These are phyloP conservation scores for Sebastolobus altivelis DNA, from an alignment of 2,797 vertebrate species.

Conservation along the genomic window DNA sequence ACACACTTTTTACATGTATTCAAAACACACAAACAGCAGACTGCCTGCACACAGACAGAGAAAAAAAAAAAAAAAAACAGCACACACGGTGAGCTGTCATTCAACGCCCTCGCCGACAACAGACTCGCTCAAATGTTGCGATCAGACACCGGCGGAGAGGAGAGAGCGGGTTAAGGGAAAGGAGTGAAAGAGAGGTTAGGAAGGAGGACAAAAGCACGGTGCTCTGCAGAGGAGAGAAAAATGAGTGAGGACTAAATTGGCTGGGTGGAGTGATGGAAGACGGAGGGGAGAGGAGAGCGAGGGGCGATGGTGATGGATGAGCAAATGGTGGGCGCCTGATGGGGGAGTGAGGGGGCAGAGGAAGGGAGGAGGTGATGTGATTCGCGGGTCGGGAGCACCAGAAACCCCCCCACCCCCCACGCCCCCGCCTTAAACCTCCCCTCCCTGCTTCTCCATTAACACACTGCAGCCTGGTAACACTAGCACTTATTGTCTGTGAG, in stretches of 20 bases:
- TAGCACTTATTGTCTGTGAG: conserved; percentile 74
- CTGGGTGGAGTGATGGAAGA: conserved; percentile 79
- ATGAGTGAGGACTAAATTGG: conserved; percentile 80
- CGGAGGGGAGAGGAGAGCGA: conserved; percentile 70
- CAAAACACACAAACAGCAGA: conserved; percentile 24
- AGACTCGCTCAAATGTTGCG: conserved; percentile 37
- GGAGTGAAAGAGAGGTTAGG: conserved; percentile 45
- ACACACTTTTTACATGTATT: conserved; percentile 27
- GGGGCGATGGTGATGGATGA: conserved; percentile 84
- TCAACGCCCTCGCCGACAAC: conserved; percentile 6
- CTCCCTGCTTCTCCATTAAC: conserved; percentile 73
- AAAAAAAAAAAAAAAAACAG: not conserved
- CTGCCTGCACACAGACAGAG: not conserved
- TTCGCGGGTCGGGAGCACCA: conserved; percentile 59
- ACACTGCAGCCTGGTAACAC: conserved; percentile 75
- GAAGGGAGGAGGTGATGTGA: conserved; percentile 61
- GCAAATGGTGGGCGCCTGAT: conserved; percentile 76
- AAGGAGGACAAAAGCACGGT: conserved; percentile 70
- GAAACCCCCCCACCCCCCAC: not conserved
- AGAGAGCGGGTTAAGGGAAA: conserved; percentile 13
- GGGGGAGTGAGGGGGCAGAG: conserved; percentile 38
- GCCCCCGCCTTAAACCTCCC: not conserved
- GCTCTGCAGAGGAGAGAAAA: conserved; percentile 69
- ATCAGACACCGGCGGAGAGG: conserved; percentile 25
- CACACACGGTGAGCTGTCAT: conserved; percentile 36